Base-by-base conservation (phyloP, 35 echinoderm and acorn worm species). In the Nesometra sesokonis region DNA sequence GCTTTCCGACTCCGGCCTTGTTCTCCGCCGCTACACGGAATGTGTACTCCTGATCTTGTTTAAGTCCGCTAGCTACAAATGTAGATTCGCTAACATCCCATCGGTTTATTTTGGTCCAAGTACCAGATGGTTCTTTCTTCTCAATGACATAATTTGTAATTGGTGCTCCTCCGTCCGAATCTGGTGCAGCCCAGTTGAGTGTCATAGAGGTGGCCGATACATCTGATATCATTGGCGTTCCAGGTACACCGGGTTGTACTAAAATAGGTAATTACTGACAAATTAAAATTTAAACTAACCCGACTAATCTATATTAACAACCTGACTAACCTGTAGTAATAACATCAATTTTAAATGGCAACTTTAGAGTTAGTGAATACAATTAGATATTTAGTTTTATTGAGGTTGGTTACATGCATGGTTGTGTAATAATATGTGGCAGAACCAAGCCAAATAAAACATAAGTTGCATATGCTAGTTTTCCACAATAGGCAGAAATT, bases 11-110 rank as follows among this genome's bases (percentile, higher is more conserved):
- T 80, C 96, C 96, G 17, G 90, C 93, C 36, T 99, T 93, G 86
- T 99, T 99, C 85, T 99, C 87, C 34, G 96, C 96, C 27, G 85
- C 86, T 1, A 99, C 93, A 37, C 91, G 79, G 85, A 99, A 99
- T 84, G 94, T 87, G 36, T 92, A 94, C 76, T 99, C 93, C 35
- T 88, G 89, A 35, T 85, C 90, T 29, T 89, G 87, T 7, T 82
- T 79, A 0, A 99, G 90, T 32, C 84, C 82, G 31, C 36, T 86
- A 30, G 94, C 87, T 11, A 82, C 86, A 78, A 94, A 92, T 46
- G 90, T 91, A 13, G 90, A 77, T 77, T 87, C 95, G 77, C 78
- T 86, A 0, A 94, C 88, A 0, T 89, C 82, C 86, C 17, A 67
- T 88, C 35, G 92, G 77, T 77, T 91, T 84, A 88, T 23, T 87